Conservation (phyloP, 1,140 invertebrate genomes). For the Propsilocerus akamusi region DNA sequence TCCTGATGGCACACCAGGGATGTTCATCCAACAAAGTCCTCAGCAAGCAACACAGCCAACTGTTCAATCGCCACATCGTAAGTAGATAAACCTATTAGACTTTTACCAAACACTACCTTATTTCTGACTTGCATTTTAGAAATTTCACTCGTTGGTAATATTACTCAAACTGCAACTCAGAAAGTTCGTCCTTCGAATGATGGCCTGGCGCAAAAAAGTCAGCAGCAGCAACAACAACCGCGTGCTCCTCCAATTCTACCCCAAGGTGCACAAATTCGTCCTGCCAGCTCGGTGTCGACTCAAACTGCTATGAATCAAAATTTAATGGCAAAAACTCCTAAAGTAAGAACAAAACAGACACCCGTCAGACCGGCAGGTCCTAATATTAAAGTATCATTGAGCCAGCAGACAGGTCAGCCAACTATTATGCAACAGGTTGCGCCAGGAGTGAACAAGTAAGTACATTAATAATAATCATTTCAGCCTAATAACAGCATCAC, state of each 20-base stretch:
- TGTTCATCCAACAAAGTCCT: slow-evolving; percentile 76
- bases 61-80: slow-evolving; percentile 15
- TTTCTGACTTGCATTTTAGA: not conserved
- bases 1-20: slow-evolving; percentile 43
- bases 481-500: too few relatives aligned
- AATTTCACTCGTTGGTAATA: not conserved
- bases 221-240: slow-evolving; percentile 12
- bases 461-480: not conserved
- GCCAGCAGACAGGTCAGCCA: slow-evolving; percentile 19
- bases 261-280: slow-evolving; percentile 39
- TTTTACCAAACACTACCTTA: not conserved
- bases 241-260: slow-evolving; percentile 31
- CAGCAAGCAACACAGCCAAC: slow-evolving; percentile 26
- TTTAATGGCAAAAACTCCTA: slow-evolving; percentile 17
- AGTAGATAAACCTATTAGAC: slow-evolving; percentile 8
- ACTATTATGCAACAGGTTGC: slow-evolving; percentile 25
- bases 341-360: slow-evolving; percentile 21
- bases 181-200: not conserved
- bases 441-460: slow-evolving; percentile 20
- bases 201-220: not conserved
- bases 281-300: slow-evolving; percentile 53
- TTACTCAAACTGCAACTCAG: slow-evolving; percentile 6
- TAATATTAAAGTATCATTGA: slow-evolving; percentile 31
- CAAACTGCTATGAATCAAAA: slow-evolving; percentile 34
- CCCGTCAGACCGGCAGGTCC: slow-evolving; percentile 36